Evolutionary conservation across 2,797 vertebrate species (phyloP), one percentile per base, ranked within the genome.

Genomic region (Melanotaenia maccullochi): DNA sequence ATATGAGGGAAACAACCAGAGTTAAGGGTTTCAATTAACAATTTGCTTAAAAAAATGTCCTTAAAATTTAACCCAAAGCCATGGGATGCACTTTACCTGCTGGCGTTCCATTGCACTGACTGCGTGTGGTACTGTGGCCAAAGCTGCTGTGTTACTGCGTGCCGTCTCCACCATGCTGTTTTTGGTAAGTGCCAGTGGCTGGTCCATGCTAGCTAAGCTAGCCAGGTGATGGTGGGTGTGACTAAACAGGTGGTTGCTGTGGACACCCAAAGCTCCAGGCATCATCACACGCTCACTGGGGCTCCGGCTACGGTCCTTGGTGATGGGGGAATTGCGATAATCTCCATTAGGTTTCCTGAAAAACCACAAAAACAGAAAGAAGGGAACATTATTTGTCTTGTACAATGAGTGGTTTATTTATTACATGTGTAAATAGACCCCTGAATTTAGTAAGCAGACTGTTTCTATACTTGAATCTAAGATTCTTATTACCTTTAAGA

Each of bases 111-210:
- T 87, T 0, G 96, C 89, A 65, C 94, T 94, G 92, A 95, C 91
- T 3, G 94, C 81, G 42, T 90, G 91, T 0, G 95, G 93, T 0
- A 82, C 60, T 13, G 87, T 59, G 57, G 65, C 65, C 85, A 87
- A 62, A 5, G 81, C 65, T 25, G 85, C 82, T 14, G 84, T 78
- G 81, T 80, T 82, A 79, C 77, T 65, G 20, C 97, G 93, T 69
- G 90, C 83, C 3, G 92, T 79, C 9, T 98, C 97, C 90, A 94
- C 96, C 92, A 94, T 79, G 92, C 93, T 97, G 94, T 94, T 97
- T 94, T 99, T 99, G 95, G 97, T 99, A 90, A 99, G 96, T 62
- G 97, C 97, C 35, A 99, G 95, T 4, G 98, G 98, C 94, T 99
- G 98, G 91, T 99, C 97, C 96, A 97, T 94, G 68, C 77, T 5